Evolutionary conservation across 1,140 invertebrate genomes (phyloP).

Genomic region (Drosophila pachea): DNA sequence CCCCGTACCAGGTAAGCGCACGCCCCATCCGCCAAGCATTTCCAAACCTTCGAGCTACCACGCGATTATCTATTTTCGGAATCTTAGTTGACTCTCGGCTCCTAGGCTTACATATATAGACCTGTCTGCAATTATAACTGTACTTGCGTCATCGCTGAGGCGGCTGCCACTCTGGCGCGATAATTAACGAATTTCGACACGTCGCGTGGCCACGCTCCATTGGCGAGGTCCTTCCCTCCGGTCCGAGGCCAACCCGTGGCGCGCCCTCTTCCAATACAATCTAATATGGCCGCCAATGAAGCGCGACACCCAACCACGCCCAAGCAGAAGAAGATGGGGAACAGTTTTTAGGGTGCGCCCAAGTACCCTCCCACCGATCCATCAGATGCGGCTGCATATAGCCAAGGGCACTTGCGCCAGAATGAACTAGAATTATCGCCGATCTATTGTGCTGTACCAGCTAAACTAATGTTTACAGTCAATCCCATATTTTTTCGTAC

Average conservation of each 20-base stretch:
- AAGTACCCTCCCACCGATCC: too few relatives aligned
- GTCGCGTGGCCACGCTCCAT: constrained; percentile 68
- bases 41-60: neutral
- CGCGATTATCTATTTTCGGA: neutral
- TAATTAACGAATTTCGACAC: constrained; percentile 64
- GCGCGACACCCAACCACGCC: constrained; percentile 10
- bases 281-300: too few relatives aligned
- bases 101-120: neutral
- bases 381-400: too few relatives aligned
- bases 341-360: too few relatives aligned
- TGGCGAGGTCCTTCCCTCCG: constrained; percentile 28
- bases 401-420: too few relatives aligned
- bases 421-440: too few relatives aligned
- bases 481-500: too few relatives aligned
- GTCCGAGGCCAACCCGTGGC: neutral
- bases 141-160: constrained; percentile 34
- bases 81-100: neutral
- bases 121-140: neutral
- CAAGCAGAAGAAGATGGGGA: constrained; percentile 10
- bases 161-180: constrained; percentile 46
- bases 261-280: neutral
- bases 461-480: too few relatives aligned
- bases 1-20: neutral
- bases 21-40: too few relatives aligned
- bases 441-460: too few relatives aligned